Evolutionary conservation across 2,113 vertebrate species (phyloP).

Genomic region (Chionomys nivalis): DNA sequence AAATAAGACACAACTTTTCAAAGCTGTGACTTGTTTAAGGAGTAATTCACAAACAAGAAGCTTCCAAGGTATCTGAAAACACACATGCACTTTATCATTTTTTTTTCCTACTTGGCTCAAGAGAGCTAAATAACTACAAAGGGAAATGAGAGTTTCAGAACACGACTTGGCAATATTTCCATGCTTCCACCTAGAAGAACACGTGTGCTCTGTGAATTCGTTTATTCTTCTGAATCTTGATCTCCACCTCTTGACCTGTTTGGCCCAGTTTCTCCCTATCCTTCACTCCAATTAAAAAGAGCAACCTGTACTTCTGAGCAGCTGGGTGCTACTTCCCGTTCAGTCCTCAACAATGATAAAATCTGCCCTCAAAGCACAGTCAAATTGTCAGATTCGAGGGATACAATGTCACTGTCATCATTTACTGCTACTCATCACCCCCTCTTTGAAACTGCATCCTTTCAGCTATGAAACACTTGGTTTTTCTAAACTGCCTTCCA

Average conservation of each 20-base stretch:
- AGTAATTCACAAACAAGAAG: background rate
- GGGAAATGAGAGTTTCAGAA: background rate
- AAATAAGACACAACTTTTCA: slow-evolving; percentile 5
- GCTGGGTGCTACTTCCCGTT: background rate
- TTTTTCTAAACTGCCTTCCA: background rate
- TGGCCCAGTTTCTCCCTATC: background rate
- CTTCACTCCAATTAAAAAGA: background rate
- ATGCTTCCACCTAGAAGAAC: background rate
- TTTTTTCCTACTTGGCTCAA: background rate
- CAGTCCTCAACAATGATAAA: background rate
- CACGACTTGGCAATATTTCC: background rate
- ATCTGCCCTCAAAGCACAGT: too few relatives aligned
- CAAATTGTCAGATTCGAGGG: background rate
- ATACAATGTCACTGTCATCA: background rate
- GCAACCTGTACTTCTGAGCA: background rate
- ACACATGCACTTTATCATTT: background rate
- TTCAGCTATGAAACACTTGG: background rate
- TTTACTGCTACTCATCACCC: background rate
- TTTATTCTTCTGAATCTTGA: background rate
- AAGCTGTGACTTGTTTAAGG: background rate
- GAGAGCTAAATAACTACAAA: background rate
- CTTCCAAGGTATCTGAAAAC: background rate
- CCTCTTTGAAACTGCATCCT: background rate
- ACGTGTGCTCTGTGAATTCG: background rate
- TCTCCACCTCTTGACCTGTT: background rate